Evolutionary conservation across 2,888 invertebrate species (phyloP), one percentile per base, ranked within the genome.

Genomic region (Ditula angustiorana): DNA sequence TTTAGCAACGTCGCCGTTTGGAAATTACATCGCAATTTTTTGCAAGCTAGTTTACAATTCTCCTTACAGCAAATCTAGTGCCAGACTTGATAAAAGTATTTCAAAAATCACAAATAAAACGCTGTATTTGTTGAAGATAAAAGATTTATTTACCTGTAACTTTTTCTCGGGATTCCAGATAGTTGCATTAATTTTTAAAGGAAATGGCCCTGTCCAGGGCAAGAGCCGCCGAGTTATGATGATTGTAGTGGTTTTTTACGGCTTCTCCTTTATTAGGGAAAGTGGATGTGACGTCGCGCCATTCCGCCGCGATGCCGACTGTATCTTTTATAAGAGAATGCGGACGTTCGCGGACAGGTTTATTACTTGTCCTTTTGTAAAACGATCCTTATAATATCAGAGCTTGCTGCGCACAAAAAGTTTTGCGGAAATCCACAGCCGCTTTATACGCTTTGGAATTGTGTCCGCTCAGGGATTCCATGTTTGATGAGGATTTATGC

Each of bases 241-340:
- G 91, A 92, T 91, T 91, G 90, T 89, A 91, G 91, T 90, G 90
- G 81, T 79, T 85, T 88, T 90, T 90, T 92, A 90, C 81, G 86
- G 82, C 76, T 74, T 67, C 75, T 83, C 82, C 82, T 90, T 89
- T 88, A 90, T 90, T 89, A 86, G 81, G 80, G 81, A 84, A 87
- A 88, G 86, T 87, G 86, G 81, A 74, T 76, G 83, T 79, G 78
- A 78, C 76, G 73, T 81, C 78, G 78, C 74, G 77, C 77, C 81
- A 82, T 84, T 80, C 76, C 77, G 79, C 74, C 68, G 79, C 73
- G 80, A 83, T 81, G 84, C 78, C 76, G 75, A 74, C 77, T 85
- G 83, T 87, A 85, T 84, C 81, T 82, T 86, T 85, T 85, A 84
- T 85, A 87, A 84, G 79, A 74, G 79, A 77, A 75, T 69, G 74